These are phyloP conservation scores for Spilosoma lubricipeda DNA, from an alignment of 2,888 invertebrate genomes.

Conservation along the genomic window DNA sequence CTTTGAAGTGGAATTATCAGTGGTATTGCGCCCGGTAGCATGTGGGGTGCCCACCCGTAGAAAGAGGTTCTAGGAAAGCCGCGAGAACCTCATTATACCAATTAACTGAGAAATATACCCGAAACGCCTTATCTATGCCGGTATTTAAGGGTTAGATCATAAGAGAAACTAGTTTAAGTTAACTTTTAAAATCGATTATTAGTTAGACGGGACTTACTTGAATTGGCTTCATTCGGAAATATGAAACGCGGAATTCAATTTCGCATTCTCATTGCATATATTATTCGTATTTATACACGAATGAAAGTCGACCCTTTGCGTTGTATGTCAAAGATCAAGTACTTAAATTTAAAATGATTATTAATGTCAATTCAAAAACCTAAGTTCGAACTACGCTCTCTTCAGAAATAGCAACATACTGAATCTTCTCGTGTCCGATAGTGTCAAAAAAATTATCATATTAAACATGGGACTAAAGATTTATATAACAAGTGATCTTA, in stretches of 20 bases:
- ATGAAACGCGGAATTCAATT: not conserved
- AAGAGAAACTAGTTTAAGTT: not conserved
- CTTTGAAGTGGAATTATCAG: constrained; percentile 13
- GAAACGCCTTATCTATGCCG: constrained; percentile 63
- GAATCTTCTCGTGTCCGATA: not conserved
- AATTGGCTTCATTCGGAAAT: not conserved
- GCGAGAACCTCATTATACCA: constrained; percentile 64
- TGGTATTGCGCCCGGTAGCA: constrained; percentile 23
- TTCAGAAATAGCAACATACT: not conserved
- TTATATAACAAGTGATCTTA: not conserved
- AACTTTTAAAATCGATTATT: not conserved
- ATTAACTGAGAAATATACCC: constrained; percentile 71
- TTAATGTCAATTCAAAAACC: too few species aligned
- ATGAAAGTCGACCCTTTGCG: not conserved
- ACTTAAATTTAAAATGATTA: not conserved
- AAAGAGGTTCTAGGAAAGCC: constrained; percentile 58
- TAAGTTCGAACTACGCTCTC: not conserved
- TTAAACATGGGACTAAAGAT: not conserved
- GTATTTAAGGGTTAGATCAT: constrained; percentile 61
- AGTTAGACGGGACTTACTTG: not conserved
- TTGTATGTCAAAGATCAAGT: not conserved
- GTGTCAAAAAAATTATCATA: not conserved
- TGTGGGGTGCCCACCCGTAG: constrained; percentile 68
- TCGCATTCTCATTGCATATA: not conserved
- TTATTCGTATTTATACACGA: not conserved